A percentile compares a stretch with the other conserved stretches of the same genome.
phyloP scores from a whole-genome alignment of 2,888 invertebrate species.

The Iselma pallidipennis region DNA sequence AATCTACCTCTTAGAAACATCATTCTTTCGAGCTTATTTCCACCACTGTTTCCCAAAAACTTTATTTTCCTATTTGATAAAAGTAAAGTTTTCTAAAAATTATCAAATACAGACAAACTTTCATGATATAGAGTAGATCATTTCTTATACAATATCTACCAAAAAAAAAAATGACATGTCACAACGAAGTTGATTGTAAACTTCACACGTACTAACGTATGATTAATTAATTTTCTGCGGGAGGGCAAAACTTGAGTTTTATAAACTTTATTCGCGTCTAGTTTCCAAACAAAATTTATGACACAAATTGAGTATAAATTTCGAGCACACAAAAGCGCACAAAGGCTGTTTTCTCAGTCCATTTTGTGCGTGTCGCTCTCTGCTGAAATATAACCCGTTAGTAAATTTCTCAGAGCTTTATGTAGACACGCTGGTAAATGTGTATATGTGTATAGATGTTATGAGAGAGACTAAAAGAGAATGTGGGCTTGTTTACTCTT shows the following conservation, averaged over 20 bases:
- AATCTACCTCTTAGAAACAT: too few relatives aligned
- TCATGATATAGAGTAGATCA: too few relatives aligned
- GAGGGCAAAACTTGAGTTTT: slow-evolving; percentile 15
- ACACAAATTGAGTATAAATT: slow-evolving; percentile 36
- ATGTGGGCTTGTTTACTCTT: background rate
- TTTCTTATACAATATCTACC: too few relatives aligned
- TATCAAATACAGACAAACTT: too few relatives aligned
- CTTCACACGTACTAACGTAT: background rate
- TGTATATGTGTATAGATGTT: background rate
- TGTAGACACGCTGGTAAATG: background rate
- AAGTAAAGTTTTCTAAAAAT: too few relatives aligned
- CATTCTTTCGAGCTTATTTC: too few relatives aligned
- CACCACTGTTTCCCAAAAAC: too few relatives aligned
- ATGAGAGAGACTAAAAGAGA: too few relatives aligned
- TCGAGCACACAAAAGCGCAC: slow-evolving; percentile 25
- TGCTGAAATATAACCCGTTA: slow-evolving; percentile 25
- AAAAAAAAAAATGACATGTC: too few relatives aligned
- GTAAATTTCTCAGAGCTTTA: slow-evolving; percentile 17
- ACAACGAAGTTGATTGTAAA: background rate
- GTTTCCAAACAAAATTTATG: slow-evolving; percentile 30
- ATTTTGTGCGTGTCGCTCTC: slow-evolving; percentile 21
- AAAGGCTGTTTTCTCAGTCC: slow-evolving; percentile 23
- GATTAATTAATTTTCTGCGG: slow-evolving; percentile 22
- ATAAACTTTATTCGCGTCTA: slow-evolving; percentile 16
- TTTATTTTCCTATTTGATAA: too few relatives aligned